Percentiles rank a stretch among this genome's conserved stretches.
Evolutionary conservation across 2,113 vertebrate species (phyloP).

Genomic region (Sterrhoptilus dennistouni): DNA sequence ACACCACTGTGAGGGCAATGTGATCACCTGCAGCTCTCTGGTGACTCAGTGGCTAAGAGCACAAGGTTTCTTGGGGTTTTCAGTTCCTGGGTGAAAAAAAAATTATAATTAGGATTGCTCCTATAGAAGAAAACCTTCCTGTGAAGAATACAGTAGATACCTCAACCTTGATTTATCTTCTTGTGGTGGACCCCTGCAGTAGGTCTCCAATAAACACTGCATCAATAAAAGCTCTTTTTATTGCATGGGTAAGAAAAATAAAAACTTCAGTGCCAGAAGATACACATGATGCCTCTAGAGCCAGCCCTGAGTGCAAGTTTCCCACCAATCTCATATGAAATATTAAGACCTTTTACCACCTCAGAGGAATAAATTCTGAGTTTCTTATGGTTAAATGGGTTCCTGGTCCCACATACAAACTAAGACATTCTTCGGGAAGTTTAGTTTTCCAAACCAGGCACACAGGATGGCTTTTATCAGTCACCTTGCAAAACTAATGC

Average conservation of each 20-base stretch:
- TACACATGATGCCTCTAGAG: rapidly evolving
- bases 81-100: background rate
- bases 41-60: background rate
- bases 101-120: background rate
- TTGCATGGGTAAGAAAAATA: background rate
- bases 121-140: background rate
- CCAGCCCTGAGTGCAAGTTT: background rate
- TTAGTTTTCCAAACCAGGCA: background rate
- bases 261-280: background rate
- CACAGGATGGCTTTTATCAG: background rate
- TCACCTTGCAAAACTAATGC: background rate
- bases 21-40: background rate
- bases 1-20: background rate
- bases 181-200: background rate
- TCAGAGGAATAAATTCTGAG: background rate
- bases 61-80: background rate
- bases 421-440: background rate
- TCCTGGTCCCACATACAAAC: background rate
- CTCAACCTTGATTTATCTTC: background rate
- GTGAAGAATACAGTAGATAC: background rate
- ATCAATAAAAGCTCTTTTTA: background rate
- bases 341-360: background rate
- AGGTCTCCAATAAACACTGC: background rate
- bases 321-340: background rate
- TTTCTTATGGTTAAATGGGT: background rate